Conservation (phyloP, 1,140 invertebrate genomes). For the Harpegnathos saltator region DNA sequence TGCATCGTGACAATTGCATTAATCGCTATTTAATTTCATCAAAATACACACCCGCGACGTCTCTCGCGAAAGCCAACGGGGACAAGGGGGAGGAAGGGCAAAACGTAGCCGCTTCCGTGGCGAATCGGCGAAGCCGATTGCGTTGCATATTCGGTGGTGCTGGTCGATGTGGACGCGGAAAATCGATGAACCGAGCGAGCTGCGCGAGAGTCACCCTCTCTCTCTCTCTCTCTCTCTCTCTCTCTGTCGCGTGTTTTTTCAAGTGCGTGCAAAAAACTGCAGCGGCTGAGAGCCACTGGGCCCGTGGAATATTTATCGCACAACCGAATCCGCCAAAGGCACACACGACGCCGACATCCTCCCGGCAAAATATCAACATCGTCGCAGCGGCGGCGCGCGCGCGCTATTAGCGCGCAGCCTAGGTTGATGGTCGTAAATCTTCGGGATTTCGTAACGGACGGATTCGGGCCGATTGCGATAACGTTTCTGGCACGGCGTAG, state of each 20-base stretch:
- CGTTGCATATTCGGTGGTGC: background rate
- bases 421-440: slow-evolving; percentile 44
- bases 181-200: too few relatives aligned
- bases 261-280: background rate
- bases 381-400: background rate
- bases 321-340: background rate
- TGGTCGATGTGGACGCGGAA: background rate
- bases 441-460: slow-evolving; percentile 24
- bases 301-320: background rate
- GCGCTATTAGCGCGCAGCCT: too few relatives aligned
- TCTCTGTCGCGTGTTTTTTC: too few relatives aligned
- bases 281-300: background rate
- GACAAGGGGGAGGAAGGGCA: too few relatives aligned
- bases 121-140: background rate
- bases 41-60: background rate
- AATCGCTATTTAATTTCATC: too few relatives aligned
- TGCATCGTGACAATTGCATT: too few relatives aligned
- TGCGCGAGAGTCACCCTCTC: too few relatives aligned
- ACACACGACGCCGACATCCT: slow-evolving; percentile 1
- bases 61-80: too few relatives aligned
- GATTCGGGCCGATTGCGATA: slow-evolving; percentile 41
- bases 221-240: too few relatives aligned
- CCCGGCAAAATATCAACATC: slow-evolving; percentile 4
- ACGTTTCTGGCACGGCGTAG: slow-evolving; percentile 19
- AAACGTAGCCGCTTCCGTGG: slow-evolving; percentile 4